A percentile compares a stretch with the other conserved stretches of the same genome.
phyloP scores from a whole-genome alignment of 2,888 invertebrate genomes.

The Papilio gigon region DNA sequence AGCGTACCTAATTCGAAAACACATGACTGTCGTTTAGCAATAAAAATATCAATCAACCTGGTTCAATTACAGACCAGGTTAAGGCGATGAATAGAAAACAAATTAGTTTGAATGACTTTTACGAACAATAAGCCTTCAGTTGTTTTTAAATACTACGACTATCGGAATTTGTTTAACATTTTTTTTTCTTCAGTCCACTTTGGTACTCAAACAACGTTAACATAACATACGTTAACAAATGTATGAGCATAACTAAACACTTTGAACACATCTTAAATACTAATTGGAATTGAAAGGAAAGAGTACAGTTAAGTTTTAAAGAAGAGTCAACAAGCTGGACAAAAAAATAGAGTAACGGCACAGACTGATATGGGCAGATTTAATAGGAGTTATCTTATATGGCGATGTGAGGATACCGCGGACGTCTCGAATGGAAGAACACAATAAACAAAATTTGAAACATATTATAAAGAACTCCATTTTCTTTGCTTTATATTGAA shows the following conservation, averaged over 20 bases:
- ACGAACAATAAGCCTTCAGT: background rate
- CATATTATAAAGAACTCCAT: background rate
- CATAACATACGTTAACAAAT: background rate
- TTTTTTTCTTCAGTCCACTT: background rate
- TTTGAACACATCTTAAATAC: slow-evolving; percentile 15
- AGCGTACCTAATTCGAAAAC: slow-evolving; percentile 7
- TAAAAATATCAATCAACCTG: slow-evolving; percentile 22
- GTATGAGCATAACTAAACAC: background rate
- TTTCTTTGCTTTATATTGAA: background rate
- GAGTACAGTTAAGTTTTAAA: slow-evolving; percentile 4
- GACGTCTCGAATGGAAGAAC: background rate
- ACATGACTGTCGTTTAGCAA: slow-evolving; percentile 4
- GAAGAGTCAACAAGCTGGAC: slow-evolving; percentile 48
- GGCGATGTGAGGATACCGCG: slow-evolving; percentile 48
- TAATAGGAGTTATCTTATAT: slow-evolving; percentile 72
- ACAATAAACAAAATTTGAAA: background rate
- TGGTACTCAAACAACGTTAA: background rate
- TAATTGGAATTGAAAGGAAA: slow-evolving; percentile 13
- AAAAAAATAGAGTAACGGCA: slow-evolving; percentile 71
- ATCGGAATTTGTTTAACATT: background rate
- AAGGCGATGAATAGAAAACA: slow-evolving; percentile 9
- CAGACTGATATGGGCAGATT: slow-evolving; percentile 72
- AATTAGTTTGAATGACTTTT: background rate
- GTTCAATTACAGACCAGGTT: slow-evolving; percentile 1
- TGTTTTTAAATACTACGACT: background rate